Percentiles rank a stretch among this genome's conserved stretches.
Conservation (phyloP, 1,140 invertebrate genomes). For the Nebria ingens region DNA sequence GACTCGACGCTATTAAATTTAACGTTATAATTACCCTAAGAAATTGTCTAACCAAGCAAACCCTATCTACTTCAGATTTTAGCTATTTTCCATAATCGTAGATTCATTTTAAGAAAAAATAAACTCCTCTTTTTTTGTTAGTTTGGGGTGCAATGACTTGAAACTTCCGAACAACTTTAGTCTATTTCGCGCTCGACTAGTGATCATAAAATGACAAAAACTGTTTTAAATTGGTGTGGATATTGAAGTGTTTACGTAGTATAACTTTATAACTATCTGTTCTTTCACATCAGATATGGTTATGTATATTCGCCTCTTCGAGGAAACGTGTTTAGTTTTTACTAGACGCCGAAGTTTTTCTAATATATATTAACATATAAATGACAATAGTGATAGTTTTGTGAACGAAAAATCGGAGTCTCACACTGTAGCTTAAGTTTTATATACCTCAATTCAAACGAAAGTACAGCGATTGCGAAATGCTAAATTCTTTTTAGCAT, state of each 20-base stretch:
- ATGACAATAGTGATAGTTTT: background rate
- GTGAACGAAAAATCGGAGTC: background rate
- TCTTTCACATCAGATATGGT: constrained; percentile 4
- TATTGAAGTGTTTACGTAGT: constrained; percentile 7
- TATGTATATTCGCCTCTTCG: background rate
- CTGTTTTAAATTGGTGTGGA: constrained; percentile 11
- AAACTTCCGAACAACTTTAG: background rate
- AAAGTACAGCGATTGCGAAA: background rate
- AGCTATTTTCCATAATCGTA: too few species aligned
- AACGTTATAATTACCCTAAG: too few species aligned
- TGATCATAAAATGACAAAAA: constrained; percentile 20
- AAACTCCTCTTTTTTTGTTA: constrained; percentile 4
- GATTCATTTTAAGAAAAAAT: too few species aligned
- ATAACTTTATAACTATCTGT: constrained; percentile 5
- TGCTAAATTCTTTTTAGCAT: background rate
- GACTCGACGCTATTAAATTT: too few species aligned
- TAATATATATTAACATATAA: constrained; percentile 7
- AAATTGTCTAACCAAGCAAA: too few species aligned
- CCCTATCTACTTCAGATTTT: too few species aligned
- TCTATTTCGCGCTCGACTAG: constrained; percentile 11
- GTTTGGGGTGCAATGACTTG: background rate
- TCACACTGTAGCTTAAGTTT: background rate
- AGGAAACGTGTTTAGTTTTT: constrained; percentile 5
- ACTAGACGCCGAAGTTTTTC: background rate
- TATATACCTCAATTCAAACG: background rate